Percentiles rank a stretch among this genome's conserved stretches.
These are phyloP conservation scores for Trachymyrmex septentrionalis DNA, from an alignment of 1,140 invertebrate genomes.

Conservation along the genomic window DNA sequence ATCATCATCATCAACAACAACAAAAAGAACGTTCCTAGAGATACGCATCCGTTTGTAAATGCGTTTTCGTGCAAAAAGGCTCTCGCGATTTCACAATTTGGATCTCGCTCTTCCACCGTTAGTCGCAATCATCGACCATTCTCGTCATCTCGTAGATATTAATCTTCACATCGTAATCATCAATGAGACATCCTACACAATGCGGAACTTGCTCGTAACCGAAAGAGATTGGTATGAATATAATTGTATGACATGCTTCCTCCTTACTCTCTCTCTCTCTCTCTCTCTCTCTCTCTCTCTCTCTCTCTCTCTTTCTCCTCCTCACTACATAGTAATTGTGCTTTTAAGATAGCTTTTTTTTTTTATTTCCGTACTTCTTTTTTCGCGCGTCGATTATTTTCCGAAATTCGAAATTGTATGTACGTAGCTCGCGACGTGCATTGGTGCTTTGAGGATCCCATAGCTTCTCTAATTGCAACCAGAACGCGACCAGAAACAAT, in stretches of 20 bases:
- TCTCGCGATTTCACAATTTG: constrained; percentile 73
- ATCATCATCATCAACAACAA: constrained; percentile 49
- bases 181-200: constrained; percentile 82
- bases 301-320: constrained; percentile 32
- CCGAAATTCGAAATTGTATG: constrained; percentile 71
- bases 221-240: constrained; percentile 84
- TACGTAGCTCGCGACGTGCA: constrained; percentile 73
- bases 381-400: constrained; percentile 68
- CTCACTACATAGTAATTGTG: constrained; percentile 58
- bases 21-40: constrained; percentile 61
- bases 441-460: constrained; percentile 75
- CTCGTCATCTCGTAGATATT: constrained; percentile 69
- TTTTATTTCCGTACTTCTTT: constrained; percentile 49
- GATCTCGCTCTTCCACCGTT: constrained; percentile 69
- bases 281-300: constrained; percentile 56
- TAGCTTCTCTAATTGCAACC: constrained; percentile 61
- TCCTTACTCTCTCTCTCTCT: constrained; percentile 54
- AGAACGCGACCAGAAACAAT: constrained; percentile 33
- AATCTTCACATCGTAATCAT: constrained; percentile 73
- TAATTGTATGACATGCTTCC: constrained; percentile 62
- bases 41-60: constrained; percentile 39
- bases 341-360: constrained; percentile 43
- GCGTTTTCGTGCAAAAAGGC: constrained; percentile 70
- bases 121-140: constrained; percentile 76
- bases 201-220: constrained; percentile 86